Base-by-base conservation (phyloP, 2,797 vertebrate species). In the Hafferia zeledoni region DNA sequence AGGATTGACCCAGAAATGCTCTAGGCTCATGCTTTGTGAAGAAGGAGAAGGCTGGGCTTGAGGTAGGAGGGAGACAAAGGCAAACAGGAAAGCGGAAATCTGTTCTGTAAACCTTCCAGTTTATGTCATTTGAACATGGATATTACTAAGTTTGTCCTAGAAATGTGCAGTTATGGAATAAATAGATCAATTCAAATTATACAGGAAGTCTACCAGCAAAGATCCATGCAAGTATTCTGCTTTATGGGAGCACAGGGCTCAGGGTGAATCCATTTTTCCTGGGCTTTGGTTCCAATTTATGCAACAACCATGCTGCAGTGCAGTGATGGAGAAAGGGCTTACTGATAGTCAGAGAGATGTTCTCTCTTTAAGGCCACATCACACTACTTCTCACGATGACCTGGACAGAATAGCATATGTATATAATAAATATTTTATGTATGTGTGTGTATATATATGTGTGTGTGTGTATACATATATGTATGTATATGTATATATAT, bases 1-100 rank as follows among this genome's bases (percentile, higher is more conserved):
- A 86, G 44, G 33, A 60, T 46, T 88, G 91, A 93, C 85, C 89
- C 43, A 91, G 61, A 83, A 93, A 81, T 72, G 17, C 27, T 89
- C 30, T 52, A 63, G 57, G 47, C 24, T 86, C 2, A 1, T 60
- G 46, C 24, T 79, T 86, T 16, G 16, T 77, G 60, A 84, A 78
- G 80, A 83, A n/a, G 3, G 6, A 78, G 30, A 56, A 72, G 17
- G 2, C 8, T 83, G 39, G 35, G 8, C 35, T 75, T 52, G 47
- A 30, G 46, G 18, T 37, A 5, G 31, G 25, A 85, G 10, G 7
- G 8, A 56, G 13, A 41, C 11, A 87, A 87, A 74, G 43, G 27
- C 23, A 69, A 80, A 65, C 2, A 11, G n/a, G 60, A 78, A 59
- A 69, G 65, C 35, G 6, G 20, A 86, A 78, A 80, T 68, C 6